Evolutionary conservation across 2,888 invertebrate species (phyloP), one percentile per base, ranked within the genome.

Genomic region (Coremacera marginata): DNA sequence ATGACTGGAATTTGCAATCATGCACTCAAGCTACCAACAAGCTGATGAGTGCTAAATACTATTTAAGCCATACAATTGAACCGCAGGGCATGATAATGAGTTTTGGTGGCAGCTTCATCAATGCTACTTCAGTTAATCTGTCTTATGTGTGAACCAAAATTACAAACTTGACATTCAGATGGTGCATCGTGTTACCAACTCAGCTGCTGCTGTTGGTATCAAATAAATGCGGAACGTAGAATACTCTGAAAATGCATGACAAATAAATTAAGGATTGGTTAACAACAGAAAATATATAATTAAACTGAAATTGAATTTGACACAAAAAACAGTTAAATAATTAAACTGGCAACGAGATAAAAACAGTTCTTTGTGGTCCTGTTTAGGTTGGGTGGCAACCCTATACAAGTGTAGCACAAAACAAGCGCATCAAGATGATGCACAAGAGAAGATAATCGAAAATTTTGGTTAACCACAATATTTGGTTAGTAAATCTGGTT

Each of bases 131-230:
- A 9, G 5, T 27, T 27, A 11, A 11, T 22, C 9, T 57, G 22
- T 1, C 44, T 44, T 57, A 60, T 60, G 27, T 22, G 25, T 60
- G 27, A 22, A 60, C 14, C 16, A 27, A 60, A 60, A 11, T 60
- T 16, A 60, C 60, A 60, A 60, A 60, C 60, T 60, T 60, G 60
- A 60, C 60, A 60, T 60, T 60, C 60, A 60, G 27, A 16, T 25
- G 25, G 11, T 0, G 9, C 16, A 60, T 60, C 22, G 60, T 16
- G 5, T 27, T 60, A 9, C 60, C 22, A 60, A 25, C 2, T 19
- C 16, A 11, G 14, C 44, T 11, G 44, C 14, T 44, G 44, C 44
- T 44, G 44, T 1, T 8, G n/a, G n/a, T n/a, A n/a, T n/a, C n/a
- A n/a, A 8, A 3, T 37, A 8, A 31, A 5, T 37, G 37, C 37